phyloP scores from a whole-genome alignment of 1,140 invertebrate species.

The Polypedilum pembai region DNA sequence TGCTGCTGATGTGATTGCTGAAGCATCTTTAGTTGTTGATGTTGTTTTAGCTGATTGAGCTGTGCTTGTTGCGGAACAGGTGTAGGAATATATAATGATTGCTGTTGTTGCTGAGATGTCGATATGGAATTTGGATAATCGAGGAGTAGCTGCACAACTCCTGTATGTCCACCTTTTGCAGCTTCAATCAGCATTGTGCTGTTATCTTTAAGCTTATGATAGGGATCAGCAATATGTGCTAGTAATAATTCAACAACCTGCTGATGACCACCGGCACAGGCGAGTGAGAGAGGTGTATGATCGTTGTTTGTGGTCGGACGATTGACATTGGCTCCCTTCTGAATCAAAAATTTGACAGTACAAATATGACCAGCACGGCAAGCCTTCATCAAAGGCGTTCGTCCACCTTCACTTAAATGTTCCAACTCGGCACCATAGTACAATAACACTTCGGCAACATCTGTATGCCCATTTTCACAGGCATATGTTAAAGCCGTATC shows the following conservation, averaged over 20 bases:
- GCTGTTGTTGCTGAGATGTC: conserved; percentile 39
- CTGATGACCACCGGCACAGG: conserved; percentile 92
- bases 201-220: conserved; percentile 96
- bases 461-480: conserved; percentile 92
- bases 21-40: conserved; percentile 32
- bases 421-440: conserved; percentile 86
- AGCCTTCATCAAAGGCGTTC: conserved; percentile 98
- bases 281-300: conserved; percentile 94
- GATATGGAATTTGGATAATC: conserved; percentile 82
- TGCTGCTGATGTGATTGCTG: conserved; percentile 34
- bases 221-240: conserved; percentile 84
- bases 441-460: conserved; percentile 83
- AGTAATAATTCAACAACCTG: conserved; percentile 87
- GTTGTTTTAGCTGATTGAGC: conserved; percentile 32
- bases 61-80: conserved; percentile 43
- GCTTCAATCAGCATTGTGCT: conserved; percentile 98
- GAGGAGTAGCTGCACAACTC: conserved; percentile 86
- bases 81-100: conserved; percentile 35
- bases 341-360: conserved; percentile 92
- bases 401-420: conserved; percentile 87
- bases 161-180: conserved; percentile 92
- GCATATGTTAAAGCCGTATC: conserved; percentile 98
- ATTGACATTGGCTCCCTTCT: conserved; percentile 88
- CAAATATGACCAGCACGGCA: conserved; percentile 97
- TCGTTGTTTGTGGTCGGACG: conserved; percentile 95